Evolutionary conservation across 2,888 invertebrate species (phyloP).

Genomic region (Corbicula japonica): DNA sequence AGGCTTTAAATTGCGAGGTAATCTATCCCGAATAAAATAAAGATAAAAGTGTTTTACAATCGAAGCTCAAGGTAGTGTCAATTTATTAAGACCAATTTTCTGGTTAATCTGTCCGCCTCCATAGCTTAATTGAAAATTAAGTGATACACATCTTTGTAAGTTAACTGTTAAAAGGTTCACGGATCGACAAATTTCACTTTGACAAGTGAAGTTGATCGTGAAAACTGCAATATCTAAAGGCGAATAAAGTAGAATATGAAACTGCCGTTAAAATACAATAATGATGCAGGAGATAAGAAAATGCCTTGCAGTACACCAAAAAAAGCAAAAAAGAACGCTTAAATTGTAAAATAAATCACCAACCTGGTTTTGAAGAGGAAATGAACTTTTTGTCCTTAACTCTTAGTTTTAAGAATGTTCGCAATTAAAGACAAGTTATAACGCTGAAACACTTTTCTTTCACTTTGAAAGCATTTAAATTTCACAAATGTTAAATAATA

Average conservation of each 20-base stretch:
- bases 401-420: too few species aligned
- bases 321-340: not conserved
- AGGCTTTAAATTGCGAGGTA: too few species aligned
- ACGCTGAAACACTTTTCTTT: too few species aligned
- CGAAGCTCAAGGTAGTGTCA: slow-evolving; percentile 1
- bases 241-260: slow-evolving; percentile 9
- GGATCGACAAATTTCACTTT: slow-evolving; percentile 19
- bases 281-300: not conserved
- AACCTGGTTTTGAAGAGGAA: too few species aligned
- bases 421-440: too few species aligned
- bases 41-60: slow-evolving; percentile 8
- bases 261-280: slow-evolving; percentile 8
- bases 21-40: slow-evolving; percentile 12
- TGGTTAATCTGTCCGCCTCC: slow-evolving; percentile 27
- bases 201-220: slow-evolving; percentile 26
- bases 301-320: not conserved
- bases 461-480: too few species aligned
- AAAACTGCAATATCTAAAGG: slow-evolving; percentile 5
- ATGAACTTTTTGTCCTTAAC: too few species aligned
- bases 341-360: too few species aligned
- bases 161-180: slow-evolving; percentile 8
- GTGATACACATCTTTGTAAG: slow-evolving; percentile 14
- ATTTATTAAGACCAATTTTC: slow-evolving; percentile 35
- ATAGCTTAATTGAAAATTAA: slow-evolving; percentile 26
- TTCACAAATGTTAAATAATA: too few species aligned